Conservation (phyloP, 2,888 invertebrate species). For the Globia sparganii region DNA sequence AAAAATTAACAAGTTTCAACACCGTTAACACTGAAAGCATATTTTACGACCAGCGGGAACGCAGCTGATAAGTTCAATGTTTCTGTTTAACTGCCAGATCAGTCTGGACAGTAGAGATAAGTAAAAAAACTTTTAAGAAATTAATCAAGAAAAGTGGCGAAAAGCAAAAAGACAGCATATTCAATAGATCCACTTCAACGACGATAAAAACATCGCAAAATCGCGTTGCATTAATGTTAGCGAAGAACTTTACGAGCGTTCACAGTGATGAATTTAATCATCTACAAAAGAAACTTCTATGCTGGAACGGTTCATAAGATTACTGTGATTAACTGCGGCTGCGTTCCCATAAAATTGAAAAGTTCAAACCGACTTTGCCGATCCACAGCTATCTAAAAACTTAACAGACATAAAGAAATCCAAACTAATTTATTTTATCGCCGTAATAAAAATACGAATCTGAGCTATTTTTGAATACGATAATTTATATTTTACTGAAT, state of each 20-base stretch:
- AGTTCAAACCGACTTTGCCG: conserved; percentile 46
- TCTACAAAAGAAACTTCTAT: conserved; percentile 47
- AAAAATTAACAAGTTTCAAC: neutral
- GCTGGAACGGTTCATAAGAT: conserved; percentile 48
- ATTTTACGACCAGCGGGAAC: neutral
- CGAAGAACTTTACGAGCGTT: conserved; percentile 54
- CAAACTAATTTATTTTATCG: conserved; percentile 57
- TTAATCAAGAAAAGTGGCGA: conserved; percentile 39
- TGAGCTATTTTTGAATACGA: conserved; percentile 50
- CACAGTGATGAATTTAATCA: conserved; percentile 59
- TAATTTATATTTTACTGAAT: conserved; percentile 59
- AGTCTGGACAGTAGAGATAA: conserved; percentile 2
- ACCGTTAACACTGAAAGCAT: conserved; percentile 12
- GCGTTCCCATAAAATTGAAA: conserved; percentile 56
- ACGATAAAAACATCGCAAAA: conserved; percentile 49
- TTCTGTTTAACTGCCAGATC: conserved; percentile 7
- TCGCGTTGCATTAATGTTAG: conserved; percentile 55
- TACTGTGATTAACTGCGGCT: conserved; percentile 51
- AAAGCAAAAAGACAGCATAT: conserved; percentile 38
- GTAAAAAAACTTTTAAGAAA: conserved; percentile 19
- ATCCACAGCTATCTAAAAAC: conserved; percentile 44
- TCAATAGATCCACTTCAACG: conserved; percentile 40
- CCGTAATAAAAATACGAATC: conserved; percentile 49
- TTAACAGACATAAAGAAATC: conserved; percentile 55
- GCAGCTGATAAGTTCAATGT: conserved; percentile 16